A percentile compares a stretch with the other conserved stretches of the same genome.
These are phyloP conservation scores for Rhizoglyphus robini DNA, from an alignment of 1,140 invertebrate genomes.

Conservation along the genomic window DNA sequence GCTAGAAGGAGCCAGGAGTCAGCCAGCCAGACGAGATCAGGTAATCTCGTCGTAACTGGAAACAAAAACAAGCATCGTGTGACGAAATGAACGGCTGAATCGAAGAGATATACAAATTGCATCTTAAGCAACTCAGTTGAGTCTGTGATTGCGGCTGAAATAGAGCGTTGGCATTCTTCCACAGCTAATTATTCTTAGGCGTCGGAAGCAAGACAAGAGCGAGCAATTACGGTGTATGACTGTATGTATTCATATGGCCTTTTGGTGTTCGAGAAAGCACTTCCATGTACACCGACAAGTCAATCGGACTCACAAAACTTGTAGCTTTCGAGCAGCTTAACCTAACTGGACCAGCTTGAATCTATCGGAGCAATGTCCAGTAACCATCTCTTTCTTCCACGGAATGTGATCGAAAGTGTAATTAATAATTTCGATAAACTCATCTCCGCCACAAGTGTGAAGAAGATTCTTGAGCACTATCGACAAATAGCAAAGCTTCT, in stretches of 20 bases:
- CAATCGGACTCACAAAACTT: no score
- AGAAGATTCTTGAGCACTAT: not conserved
- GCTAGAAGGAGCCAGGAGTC: not conserved
- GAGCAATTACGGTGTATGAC: no score
- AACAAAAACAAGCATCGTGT: not conserved
- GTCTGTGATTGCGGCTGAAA: not conserved
- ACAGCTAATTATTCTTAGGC: not conserved
- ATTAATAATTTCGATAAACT: constrained; percentile 4
- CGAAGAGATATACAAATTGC: not conserved
- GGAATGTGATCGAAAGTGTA: constrained; percentile 15
- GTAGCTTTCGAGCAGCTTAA: no score
- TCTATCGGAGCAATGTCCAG: no score
- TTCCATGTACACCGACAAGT: no score
- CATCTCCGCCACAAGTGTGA: not conserved
- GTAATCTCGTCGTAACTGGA: not conserved
- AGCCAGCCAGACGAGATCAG: not conserved
- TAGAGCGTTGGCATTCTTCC: constrained; percentile 12
- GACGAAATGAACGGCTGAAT: not conserved
- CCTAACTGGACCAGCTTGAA: no score
- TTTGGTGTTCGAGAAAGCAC: not conserved
- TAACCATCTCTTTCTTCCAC: not conserved
- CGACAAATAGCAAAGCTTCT: not conserved
- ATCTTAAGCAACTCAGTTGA: not conserved
- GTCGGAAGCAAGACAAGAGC: no score
- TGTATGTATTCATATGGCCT: constrained; percentile 3